Evolutionary conservation across 2,113 vertebrate species (phyloP), one percentile per base, ranked within the genome.

Genomic region (Ibidorhyncha struthersii): DNA sequence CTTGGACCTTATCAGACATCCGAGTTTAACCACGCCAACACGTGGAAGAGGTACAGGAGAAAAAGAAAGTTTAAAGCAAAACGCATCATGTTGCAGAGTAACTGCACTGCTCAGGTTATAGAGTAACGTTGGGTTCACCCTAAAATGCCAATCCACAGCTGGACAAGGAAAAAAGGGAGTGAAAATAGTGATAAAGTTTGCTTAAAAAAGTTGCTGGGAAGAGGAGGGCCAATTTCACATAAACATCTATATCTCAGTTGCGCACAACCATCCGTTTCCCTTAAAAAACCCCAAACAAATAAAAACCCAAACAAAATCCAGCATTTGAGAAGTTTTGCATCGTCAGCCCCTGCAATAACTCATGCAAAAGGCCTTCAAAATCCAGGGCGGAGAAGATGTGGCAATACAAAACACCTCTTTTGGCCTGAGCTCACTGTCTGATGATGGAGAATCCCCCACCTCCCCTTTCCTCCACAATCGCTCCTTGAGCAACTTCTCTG

Each of bases 191-290:
- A 22, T 12, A 43, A 34, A 5, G 4, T 67, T 72, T 53, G 11
- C 25, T 66, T 5, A 32, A 26, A 47, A n/a, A 66, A 1, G 14
- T 36, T 53, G 1, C 8, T 47, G 14, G 9, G 50, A 40, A 65
- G 22, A 14, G 34, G 7, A 55, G 14, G 43, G 67, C 5, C 47
- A 29, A 8, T 84, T 32, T 65, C 69, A 77, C 19, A 20, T 1
- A 14, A 47, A 38, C 0, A 0, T 5, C 3, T 40, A 18, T 4
- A 36, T 32, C 52, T 30, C 18, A 19, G 2, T 27, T 70, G 43
- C n/a, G 20, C 15, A 53, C 19, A 90, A 29, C 7, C 30, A 62
- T 26, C 0, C 0, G 5, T 82, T 77, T 29, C 14, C 26, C 26
- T 32, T 27, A 16, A 38, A 49, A 34, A 9, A 27, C 9, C 4